These are phyloP conservation scores for Drosophila rhopaloa DNA, from an alignment of 1,140 invertebrate genomes.

Conservation along the genomic window DNA sequence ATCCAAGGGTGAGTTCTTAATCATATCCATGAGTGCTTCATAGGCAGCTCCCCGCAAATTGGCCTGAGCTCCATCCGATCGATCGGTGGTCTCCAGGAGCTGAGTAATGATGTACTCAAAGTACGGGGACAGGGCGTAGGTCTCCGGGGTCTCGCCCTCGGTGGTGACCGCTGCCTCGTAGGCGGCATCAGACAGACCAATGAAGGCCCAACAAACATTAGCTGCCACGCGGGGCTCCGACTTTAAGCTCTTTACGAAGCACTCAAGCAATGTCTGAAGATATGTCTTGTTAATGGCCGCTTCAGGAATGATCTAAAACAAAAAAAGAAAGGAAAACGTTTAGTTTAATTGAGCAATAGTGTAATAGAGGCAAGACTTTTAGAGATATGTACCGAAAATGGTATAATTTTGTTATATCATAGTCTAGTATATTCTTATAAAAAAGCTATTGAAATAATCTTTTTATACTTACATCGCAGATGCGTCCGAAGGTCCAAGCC, in stretches of 20 bases:
- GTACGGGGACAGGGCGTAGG: constrained; percentile 96
- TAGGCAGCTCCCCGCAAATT: constrained; percentile 98
- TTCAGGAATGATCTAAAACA: constrained; percentile 92
- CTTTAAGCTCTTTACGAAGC: constrained; percentile 94
- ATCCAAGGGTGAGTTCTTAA: constrained; percentile 99
- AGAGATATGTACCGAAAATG: no score
- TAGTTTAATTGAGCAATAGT: not conserved
- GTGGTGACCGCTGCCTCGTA: constrained; percentile 92
- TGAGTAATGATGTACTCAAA: constrained; percentile 97
- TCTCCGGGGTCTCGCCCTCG: constrained; percentile 94
- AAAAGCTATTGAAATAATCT: no score
- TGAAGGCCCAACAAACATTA: constrained; percentile 99
- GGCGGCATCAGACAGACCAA: constrained; percentile 98
- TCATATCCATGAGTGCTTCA: constrained; percentile 99
- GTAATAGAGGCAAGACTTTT: no score
- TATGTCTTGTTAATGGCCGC: constrained; percentile 96
- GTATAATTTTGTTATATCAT: no score
- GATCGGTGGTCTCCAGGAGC: constrained; percentile 97
- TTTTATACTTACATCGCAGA: constrained; percentile 90
- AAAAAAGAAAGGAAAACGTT: not conserved
- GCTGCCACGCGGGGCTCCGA: constrained; percentile 98
- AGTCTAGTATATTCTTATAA: no score
- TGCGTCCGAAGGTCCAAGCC: constrained; percentile 98
- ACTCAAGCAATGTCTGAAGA: constrained; percentile 93
- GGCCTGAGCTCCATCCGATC: constrained; percentile 93